Evolutionary conservation across 2,797 vertebrate genomes (phyloP), one percentile per base, ranked within the genome.

Genomic region (Chelmon rostratus): DNA sequence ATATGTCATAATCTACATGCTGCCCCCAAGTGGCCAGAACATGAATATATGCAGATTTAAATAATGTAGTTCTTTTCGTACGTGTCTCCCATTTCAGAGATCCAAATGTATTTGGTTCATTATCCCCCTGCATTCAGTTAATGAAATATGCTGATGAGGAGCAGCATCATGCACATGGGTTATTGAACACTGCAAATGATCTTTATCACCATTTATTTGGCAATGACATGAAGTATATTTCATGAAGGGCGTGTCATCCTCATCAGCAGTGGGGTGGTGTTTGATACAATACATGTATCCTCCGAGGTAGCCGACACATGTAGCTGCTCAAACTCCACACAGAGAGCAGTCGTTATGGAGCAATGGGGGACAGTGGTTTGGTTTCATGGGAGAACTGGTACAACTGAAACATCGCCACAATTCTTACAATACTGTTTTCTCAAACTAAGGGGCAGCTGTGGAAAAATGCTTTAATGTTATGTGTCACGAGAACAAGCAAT

Each of bases 71-170:
- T 35, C 7, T 15, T 56, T 62, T 63, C 68, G 44, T 49, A 3
- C 33, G 21, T 58, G 7, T 78, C 50, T 68, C 15, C 31, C 15
- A n/a, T 74, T 62, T 53, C 35, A 78, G 9, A 79, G n/a, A 50
- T 61, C 13, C 38, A 56, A 46, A 63, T 68, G 11, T 59, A 63
- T 73, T 66, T 73, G 70, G 25, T 42, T 77, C 73, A 83, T 90
- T 84, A 86, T 85, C 72, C 21, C 40, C 23, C 46, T 72, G 42
- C 69, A 57, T 70, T 82, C 57, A 69, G 53, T 80, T 86, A 77
- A 90, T 88, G 83, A 79, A 85, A 90, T 69, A 78, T 78, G 71
- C 69, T 79, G 69, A 86, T 85, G 82, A 25, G 77, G 71, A 71
- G 33, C 64, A 85, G 49, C 74, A 63, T 74, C 56, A 63, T 59